phyloP scores from a whole-genome alignment of 2,888 invertebrate genomes.

The Parnassius orleans region DNA sequence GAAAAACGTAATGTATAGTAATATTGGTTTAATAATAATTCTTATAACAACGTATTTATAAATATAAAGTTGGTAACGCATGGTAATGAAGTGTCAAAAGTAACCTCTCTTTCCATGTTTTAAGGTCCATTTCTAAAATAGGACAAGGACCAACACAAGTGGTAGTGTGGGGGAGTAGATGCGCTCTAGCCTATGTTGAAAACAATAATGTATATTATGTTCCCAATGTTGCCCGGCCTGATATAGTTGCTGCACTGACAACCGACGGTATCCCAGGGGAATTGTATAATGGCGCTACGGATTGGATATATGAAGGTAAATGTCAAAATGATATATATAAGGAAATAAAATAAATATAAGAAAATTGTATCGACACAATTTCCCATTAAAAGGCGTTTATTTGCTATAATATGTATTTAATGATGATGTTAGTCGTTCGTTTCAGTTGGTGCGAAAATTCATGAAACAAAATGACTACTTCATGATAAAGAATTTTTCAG shows the following conservation, averaged over 20 bases:
- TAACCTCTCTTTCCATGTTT: constrained; percentile 3
- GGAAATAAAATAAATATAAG: too few relatives aligned
- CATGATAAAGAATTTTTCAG: too few relatives aligned
- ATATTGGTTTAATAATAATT: too few relatives aligned
- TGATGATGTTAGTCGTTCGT: too few relatives aligned
- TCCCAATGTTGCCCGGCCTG: constrained; percentile 51
- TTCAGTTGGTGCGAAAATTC: too few relatives aligned
- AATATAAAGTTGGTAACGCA: too few relatives aligned
- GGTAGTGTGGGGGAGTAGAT: constrained; percentile 76
- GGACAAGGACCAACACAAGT: constrained; percentile 81
- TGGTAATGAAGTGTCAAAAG: background rate
- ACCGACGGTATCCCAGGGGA: constrained; percentile 82
- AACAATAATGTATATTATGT: constrained; percentile 86
- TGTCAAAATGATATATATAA: background rate
- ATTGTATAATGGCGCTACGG: constrained; percentile 91
- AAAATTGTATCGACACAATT: too few relatives aligned
- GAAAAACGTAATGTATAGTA: too few relatives aligned
- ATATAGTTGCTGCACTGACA: constrained; percentile 74
- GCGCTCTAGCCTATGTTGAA: constrained; percentile 81
- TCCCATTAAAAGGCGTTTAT: too few relatives aligned
- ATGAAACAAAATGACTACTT: too few relatives aligned
- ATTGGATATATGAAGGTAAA: constrained; percentile 96
- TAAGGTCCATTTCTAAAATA: constrained; percentile 67
- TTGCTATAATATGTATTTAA: too few relatives aligned
- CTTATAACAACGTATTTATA: too few relatives aligned